Percentiles rank a stretch among this genome's conserved stretches.
Evolutionary conservation across 1,140 invertebrate species (phyloP).

Genomic region (Sitophilus oryzae): DNA sequence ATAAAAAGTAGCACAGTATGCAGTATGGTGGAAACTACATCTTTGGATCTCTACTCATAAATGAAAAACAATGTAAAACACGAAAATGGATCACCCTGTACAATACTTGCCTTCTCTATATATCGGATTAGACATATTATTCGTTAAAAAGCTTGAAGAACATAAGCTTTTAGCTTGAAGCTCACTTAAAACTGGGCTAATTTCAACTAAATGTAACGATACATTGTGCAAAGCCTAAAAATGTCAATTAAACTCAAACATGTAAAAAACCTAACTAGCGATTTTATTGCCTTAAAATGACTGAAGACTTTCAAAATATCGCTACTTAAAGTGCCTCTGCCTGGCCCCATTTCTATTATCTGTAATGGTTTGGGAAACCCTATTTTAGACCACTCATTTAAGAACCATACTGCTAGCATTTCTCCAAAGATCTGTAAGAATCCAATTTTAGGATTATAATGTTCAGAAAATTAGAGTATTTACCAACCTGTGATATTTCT

Average conservation of each 20-base stretch:
- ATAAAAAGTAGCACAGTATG: no score
- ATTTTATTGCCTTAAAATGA: slow-evolving; percentile 46
- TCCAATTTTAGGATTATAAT: neutral
- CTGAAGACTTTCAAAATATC: slow-evolving; percentile 80
- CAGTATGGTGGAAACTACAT: no score
- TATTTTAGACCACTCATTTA: slow-evolving; percentile 81
- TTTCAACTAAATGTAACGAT: slow-evolving; percentile 81
- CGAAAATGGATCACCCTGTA: no score
- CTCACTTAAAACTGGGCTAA: slow-evolving; percentile 75
- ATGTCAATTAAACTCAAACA: slow-evolving; percentile 28
- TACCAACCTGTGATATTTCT: slow-evolving; percentile 73
- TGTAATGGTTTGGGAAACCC: slow-evolving; percentile 70
- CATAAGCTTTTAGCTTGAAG: slow-evolving; percentile 75
- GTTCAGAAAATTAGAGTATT: neutral
- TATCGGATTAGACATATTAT: slow-evolving; percentile 12
- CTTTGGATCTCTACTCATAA: no score
- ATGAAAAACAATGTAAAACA: no score
- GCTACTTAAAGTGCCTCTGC: slow-evolving; percentile 78
- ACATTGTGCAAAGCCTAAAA: slow-evolving; percentile 46
- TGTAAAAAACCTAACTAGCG: slow-evolving; percentile 1
- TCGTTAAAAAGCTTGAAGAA: slow-evolving; percentile 39
- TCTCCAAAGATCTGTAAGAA: slow-evolving; percentile 79
- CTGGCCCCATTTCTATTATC: slow-evolving; percentile 91
- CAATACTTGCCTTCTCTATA: slow-evolving; percentile 23
- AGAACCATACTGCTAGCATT: slow-evolving; percentile 83